phyloP scores from a whole-genome alignment of 1,140 invertebrate species.

The Zaprionus davidi region DNA sequence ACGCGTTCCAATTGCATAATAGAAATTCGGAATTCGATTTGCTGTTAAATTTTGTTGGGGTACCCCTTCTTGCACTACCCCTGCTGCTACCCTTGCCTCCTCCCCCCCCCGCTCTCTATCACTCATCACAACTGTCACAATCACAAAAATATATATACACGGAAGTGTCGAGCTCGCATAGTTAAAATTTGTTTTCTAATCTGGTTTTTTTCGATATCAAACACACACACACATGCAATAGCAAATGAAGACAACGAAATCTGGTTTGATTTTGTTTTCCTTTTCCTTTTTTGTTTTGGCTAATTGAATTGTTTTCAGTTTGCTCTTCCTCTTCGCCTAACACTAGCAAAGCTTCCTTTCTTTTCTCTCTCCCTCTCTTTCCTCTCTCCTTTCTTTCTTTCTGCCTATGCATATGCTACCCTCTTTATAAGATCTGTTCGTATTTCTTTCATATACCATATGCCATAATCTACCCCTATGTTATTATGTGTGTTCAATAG shows the following conservation, averaged over 20 bases:
- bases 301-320: conserved; percentile 25
- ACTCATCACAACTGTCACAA: neutral
- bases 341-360: neutral
- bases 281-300: neutral
- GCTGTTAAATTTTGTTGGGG: neutral
- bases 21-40: conserved; percentile 26
- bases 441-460: neutral
- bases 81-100: neutral
- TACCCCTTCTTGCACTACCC: neutral
- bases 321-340: neutral
- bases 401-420: neutral
- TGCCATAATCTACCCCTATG: neutral
- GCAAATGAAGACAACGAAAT: conserved; percentile 28
- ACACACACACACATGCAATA: conserved; percentile 1
- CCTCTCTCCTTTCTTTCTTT: neutral
- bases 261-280: conserved; percentile 36
- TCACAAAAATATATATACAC: conserved; percentile 34
- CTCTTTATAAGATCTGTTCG: neutral
- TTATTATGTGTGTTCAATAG: neutral
- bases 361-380: neutral
- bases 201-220: conserved; percentile 44
- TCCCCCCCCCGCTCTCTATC: too few relatives aligned
- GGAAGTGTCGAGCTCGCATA: conserved; percentile 39
- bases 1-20: conserved; percentile 36
- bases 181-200: conserved; percentile 52